Evolutionary conservation across 2,888 invertebrate genomes (phyloP).

Genomic region (Metacarcinus magister): DNA sequence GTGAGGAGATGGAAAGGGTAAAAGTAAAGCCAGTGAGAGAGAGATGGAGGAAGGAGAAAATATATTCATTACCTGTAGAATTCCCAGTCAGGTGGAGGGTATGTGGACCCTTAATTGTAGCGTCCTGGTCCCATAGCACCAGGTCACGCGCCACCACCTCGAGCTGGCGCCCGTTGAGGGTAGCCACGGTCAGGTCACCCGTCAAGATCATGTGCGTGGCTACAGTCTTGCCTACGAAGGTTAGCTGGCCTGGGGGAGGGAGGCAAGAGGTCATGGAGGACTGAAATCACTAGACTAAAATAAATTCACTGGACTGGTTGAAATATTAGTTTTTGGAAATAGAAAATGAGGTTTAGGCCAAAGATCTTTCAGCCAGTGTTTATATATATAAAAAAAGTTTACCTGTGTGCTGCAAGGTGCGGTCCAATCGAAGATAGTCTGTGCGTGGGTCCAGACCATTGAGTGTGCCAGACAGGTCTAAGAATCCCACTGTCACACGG

Average conservation of each 20-base stretch:
- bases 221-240: not conserved
- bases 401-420: conserved; percentile 51
- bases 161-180: not conserved
- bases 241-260: conserved; percentile 14
- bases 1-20: not conserved
- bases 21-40: not conserved
- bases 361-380: too few relatives aligned
- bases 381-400: not conserved
- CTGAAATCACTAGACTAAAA: too few relatives aligned
- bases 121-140: conserved; percentile 53
- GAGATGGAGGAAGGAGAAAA: not conserved
- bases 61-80: not conserved
- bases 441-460: conserved; percentile 55
- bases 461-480: conserved; percentile 56
- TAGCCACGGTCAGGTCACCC: conserved; percentile 32
- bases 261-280: not conserved
- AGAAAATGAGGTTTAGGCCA: too few relatives aligned
- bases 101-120: not conserved
- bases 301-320: not conserved
- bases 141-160: conserved; percentile 30
- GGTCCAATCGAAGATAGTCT: conserved; percentile 51
- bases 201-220: not conserved
- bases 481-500: not conserved
- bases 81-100: not conserved
- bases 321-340: too few relatives aligned